Percentiles rank a stretch among this genome's conserved stretches.
phyloP scores from a whole-genome alignment of 2,888 invertebrate genomes.

The Nemoura dubitans region DNA sequence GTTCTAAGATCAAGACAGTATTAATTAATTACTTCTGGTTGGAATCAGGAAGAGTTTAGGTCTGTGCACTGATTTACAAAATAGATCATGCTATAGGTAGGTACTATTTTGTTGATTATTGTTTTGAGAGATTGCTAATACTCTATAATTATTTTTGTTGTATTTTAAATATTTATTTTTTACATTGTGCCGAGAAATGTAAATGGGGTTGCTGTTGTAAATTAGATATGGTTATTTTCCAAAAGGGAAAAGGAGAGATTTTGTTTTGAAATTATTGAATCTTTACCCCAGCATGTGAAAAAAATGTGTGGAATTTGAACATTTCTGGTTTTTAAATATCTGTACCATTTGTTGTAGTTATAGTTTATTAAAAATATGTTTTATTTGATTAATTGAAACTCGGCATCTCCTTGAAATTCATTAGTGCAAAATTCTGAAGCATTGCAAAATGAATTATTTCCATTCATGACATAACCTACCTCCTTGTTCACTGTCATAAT shows the following conservation, averaged over 20 bases:
- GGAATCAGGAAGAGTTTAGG: neutral
- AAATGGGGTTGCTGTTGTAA: neutral
- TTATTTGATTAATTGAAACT: neutral
- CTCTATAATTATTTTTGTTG: neutral
- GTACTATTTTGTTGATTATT: neutral
- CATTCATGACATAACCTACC: neutral
- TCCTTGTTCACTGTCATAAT: neutral
- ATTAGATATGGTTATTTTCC: neutral
- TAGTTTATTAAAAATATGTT: neutral
- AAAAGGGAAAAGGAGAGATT: neutral
- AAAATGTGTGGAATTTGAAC: neutral
- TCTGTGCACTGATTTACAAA: neutral
- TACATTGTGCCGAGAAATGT: neutral
- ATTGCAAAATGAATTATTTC: neutral
- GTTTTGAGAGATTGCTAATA: neutral
- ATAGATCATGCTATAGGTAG: neutral
- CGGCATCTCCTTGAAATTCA: neutral
- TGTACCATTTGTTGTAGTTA: neutral
- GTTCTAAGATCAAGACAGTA: neutral
- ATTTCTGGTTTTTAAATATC: neutral
- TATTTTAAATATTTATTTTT: conserved; percentile 1
- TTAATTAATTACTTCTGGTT: neutral
- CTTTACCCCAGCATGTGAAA: neutral
- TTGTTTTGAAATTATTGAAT: neutral
- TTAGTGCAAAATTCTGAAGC: neutral